Percentiles rank a stretch among this genome's conserved stretches.
phyloP scores from a whole-genome alignment of 2,797 vertebrate species.

The Characodon lateralis region DNA sequence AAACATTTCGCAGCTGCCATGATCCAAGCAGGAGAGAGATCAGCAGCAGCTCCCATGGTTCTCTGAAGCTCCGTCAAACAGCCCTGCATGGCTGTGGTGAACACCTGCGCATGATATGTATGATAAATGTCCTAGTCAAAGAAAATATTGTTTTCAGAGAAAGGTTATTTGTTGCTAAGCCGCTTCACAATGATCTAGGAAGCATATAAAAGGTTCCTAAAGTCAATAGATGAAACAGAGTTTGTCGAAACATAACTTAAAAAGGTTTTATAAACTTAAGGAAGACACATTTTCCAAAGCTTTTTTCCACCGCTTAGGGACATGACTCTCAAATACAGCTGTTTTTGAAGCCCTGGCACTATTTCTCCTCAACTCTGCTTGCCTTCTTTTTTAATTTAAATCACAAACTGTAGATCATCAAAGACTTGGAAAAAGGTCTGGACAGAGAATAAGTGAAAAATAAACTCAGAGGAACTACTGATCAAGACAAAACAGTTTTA shows the following conservation, averaged over 20 bases:
- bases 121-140: background rate
- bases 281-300: background rate
- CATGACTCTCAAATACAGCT: background rate
- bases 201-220: background rate
- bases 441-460: too few species aligned
- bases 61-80: constrained; percentile 73
- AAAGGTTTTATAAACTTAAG: background rate
- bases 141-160: background rate
- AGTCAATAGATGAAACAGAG: background rate
- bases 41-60: constrained; percentile 15
- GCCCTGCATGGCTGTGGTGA: constrained; percentile 57
- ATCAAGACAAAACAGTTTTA: background rate
- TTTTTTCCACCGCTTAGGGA: background rate
- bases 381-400: background rate
- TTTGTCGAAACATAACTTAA: background rate
- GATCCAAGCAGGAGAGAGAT: constrained; percentile 78
- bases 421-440: background rate
- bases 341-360: background rate
- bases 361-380: background rate
- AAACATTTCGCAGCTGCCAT: constrained; percentile 66
- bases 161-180: background rate
- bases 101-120: constrained; percentile 51
- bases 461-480: background rate
- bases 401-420: background rate
- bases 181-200: background rate